Base-by-base conservation (phyloP, 2,888 invertebrate genomes). In the Pecten maximus region DNA sequence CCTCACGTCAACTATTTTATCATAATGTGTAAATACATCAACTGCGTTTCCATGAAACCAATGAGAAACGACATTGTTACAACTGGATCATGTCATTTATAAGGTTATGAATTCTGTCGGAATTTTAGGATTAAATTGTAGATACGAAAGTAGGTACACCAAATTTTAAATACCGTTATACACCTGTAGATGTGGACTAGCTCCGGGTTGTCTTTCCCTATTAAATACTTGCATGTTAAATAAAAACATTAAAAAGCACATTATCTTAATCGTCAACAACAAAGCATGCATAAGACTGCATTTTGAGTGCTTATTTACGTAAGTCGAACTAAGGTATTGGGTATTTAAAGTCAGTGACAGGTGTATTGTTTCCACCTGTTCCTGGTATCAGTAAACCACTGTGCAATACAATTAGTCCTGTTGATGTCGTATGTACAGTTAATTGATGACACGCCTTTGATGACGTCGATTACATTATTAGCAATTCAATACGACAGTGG, bases 311-410 rank as follows among this genome's bases (percentile, higher is more conserved):
- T 28, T 16, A 28, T 74, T 74, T 74, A 15, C 74, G 35, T 28
- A 35, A 35, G 74, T 35, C 28, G 74, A 74, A 15, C 74, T 74
- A 74, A 74, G 74, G 74, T 35, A 74, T 74, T 74, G 0, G 35
- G 35, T 35, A 74, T 74, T 74, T 35, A 74, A 74, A 74, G 74
- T 74, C 60, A 60, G 23, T n/a, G 60, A 48, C 48, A 48, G 54
- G n/a, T n/a, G 35, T 74, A 74, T 74, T 74, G 74, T 74, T 74
- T 74, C 23, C 60, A 60, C 60, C 60, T 60, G 60, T 60, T 60
- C 60, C 23, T 8, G 35, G 74, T 74, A 35, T 35, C 74, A 35
- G 60, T 60, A 60, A n/a, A 60, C n/a, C 48, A 15, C 1, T 48
- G 48, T 12, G 48, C 12, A 4, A 54, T 54, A 54, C 54, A 19